Base-by-base conservation (phyloP, 23 tunicate genomes). In the Halocynthia aurantium region DNA sequence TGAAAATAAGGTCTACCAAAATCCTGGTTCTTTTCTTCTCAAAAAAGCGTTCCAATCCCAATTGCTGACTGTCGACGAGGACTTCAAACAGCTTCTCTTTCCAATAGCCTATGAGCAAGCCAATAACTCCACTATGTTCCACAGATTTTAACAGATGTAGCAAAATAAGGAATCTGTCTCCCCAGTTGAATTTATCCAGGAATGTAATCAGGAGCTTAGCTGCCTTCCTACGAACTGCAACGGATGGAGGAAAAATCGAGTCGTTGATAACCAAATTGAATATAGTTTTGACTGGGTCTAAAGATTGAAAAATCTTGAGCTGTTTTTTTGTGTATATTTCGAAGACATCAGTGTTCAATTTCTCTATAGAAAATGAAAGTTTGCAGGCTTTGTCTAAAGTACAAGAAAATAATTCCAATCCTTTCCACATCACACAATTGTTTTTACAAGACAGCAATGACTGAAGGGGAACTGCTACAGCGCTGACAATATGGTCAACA, bases 101-200 rank as follows among this genome's bases (percentile, higher is more conserved):
- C 61, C 80, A 84, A 62, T 78, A 89, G 7, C 79, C 85, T 60
- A 71, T 78, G 21, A 89, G 49, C 62, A 80, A 74, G 7, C 96
- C 96, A 0, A 71, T 57, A 51, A 89, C 70, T 65, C 96, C 87
- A 40, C 51, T 50, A 21, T 89, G 88, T 50, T 75, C 61, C 0
- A 52, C 53, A 49, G 67, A 76, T 67, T 8, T 63, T 9, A 89
- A 52, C 19, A 89, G 51, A 52, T 69, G 67, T 49, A 40, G 20
- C 8, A 89, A 52, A 49, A 89, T 50, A 51, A 66, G 6, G 21
- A 61, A 74, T 61, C 85, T 80, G 69, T 89, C 96, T 13, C 61
- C 50, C 96, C 96, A 89, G 19, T 6, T 66, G 71, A 89, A 89
- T 51, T 81, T 76, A 69, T 89, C 85, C 22, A 89, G 21, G 61